phyloP scores from a whole-genome alignment of 2,113 vertebrate species.

The Oreochromis aureus region DNA sequence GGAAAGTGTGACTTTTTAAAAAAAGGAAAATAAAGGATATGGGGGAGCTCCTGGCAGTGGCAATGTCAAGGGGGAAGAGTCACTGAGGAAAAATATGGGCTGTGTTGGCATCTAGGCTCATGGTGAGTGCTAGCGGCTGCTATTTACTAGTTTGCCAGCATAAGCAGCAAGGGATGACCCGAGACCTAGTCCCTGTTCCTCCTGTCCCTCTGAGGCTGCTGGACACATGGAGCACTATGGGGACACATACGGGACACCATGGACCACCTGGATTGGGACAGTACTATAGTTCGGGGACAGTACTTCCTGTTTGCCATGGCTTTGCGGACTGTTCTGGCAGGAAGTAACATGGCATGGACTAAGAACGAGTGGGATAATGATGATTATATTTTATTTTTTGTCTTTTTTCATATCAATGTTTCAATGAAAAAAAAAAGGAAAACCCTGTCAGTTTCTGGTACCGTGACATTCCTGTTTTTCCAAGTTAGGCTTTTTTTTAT shows the following conservation, averaged over 20 bases:
- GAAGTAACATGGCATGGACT: conserved; percentile 70
- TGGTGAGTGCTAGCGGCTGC: conserved; percentile 47
- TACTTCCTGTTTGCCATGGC: conserved; percentile 64
- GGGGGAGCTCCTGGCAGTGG: conserved; percentile 71
- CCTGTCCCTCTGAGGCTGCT: conserved; percentile 41
- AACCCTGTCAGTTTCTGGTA: conserved; percentile 74
- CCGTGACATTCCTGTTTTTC: conserved; percentile 79
- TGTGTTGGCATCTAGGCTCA: conserved; percentile 52
- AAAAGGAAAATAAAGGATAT: conserved; percentile 61
- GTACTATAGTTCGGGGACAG: conserved; percentile 60
- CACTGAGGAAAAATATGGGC: conserved; percentile 62
- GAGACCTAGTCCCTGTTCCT: conserved; percentile 40
- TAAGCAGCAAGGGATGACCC: conserved; percentile 37
- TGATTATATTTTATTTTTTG: conserved; percentile 67
- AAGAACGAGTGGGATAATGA: conserved; percentile 72
- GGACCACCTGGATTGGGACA: conserved; percentile 64
- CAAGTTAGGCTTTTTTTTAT: conserved; percentile 65
- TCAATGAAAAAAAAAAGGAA: conserved; percentile 62
- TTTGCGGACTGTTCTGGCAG: conserved; percentile 69
- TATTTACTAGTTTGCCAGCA: conserved; percentile 44
- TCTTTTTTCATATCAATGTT: conserved; percentile 69
- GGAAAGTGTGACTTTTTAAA: conserved; percentile 74
- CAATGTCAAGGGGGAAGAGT: conserved; percentile 72
- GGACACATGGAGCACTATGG: conserved; percentile 52
- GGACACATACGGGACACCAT: conserved; percentile 57